A percentile compares a stretch with the other conserved stretches of the same genome.
These are phyloP conservation scores for Protobothrops mucrosquamatus DNA, from an alignment of 2,113 vertebrate species.

Conservation along the genomic window DNA sequence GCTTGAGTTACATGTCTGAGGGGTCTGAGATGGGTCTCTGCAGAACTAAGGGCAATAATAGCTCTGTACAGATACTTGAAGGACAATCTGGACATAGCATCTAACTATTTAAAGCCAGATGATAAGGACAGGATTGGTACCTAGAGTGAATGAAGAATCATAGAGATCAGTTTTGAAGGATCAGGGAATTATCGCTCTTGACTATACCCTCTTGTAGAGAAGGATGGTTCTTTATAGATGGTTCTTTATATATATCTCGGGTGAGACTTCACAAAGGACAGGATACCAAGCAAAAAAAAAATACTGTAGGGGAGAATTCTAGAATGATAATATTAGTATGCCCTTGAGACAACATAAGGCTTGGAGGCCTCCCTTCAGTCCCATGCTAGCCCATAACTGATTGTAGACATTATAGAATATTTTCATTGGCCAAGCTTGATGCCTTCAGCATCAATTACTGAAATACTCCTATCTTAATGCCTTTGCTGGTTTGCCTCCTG, in stretches of 20 bases:
- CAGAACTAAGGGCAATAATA: constrained; percentile 36
- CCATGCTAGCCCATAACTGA: neutral
- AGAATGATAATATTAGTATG: neutral
- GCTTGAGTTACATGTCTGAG: constrained; percentile 52
- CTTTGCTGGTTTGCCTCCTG: neutral
- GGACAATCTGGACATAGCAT: constrained; percentile 56
- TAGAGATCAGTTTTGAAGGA: constrained; percentile 57
- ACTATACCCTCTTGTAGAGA: constrained; percentile 53
- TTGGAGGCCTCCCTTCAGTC: too few relatives aligned
- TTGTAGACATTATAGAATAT: neutral
- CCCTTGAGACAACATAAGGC: too few relatives aligned
- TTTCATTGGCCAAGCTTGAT: neutral
- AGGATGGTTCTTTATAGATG: neutral
- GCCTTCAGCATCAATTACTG: neutral
- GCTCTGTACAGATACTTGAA: constrained; percentile 42
- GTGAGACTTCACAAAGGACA: neutral
- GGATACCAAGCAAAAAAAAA: neutral
- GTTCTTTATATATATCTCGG: neutral
- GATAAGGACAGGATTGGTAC: constrained; percentile 60
- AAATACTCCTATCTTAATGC: neutral
- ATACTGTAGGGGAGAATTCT: neutral
- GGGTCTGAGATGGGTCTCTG: constrained; percentile 59
- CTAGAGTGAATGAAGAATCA: constrained; percentile 68
- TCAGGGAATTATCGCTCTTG: constrained; percentile 47
- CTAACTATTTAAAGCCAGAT: constrained; percentile 59